Evolutionary conservation across 2,797 vertebrate genomes (phyloP).

Genomic region (Gadopsis marmoratus): DNA sequence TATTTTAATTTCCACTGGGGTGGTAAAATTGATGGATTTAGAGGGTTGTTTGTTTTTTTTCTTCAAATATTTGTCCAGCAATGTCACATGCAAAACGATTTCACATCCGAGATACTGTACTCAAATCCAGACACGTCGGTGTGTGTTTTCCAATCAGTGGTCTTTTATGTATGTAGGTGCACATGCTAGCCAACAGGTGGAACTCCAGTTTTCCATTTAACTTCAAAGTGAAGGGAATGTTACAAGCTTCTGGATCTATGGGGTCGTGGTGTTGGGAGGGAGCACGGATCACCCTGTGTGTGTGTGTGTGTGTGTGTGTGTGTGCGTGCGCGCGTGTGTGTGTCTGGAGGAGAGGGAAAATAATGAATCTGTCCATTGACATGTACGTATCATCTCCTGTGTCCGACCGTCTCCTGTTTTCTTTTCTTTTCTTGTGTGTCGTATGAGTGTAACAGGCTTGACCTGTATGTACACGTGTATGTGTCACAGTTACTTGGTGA

Average conservation of each 20-base stretch:
- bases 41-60: constrained; percentile 19
- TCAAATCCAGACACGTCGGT: constrained; percentile 69
- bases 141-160: constrained; percentile 58
- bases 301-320: constrained; percentile 8
- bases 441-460: constrained; percentile 49
- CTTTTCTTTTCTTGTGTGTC: constrained; percentile 30
- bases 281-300: constrained; percentile 45
- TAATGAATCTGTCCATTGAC: constrained; percentile 61
- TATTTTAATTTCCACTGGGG: constrained; percentile 46
- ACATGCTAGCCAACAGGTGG: constrained; percentile 67
- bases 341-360: constrained; percentile 48
- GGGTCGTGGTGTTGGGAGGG: constrained; percentile 50
- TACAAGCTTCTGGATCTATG: constrained; percentile 74
- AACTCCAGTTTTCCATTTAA: constrained; percentile 72
- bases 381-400: constrained; percentile 75
- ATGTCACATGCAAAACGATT: constrained; percentile 71
- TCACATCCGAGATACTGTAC: constrained; percentile 83
- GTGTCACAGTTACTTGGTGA: constrained; percentile 50
- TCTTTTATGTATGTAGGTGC: constrained; percentile 64
- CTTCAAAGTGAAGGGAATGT: constrained; percentile 83
- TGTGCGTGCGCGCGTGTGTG: not conserved
- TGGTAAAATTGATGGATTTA: constrained; percentile 50
- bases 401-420: constrained; percentile 66
- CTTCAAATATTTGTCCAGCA: constrained; percentile 62
- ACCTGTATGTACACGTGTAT: constrained; percentile 54